Base-by-base conservation (phyloP, 2,113 vertebrate species). In the Pomatorhinus ruficollis region DNA sequence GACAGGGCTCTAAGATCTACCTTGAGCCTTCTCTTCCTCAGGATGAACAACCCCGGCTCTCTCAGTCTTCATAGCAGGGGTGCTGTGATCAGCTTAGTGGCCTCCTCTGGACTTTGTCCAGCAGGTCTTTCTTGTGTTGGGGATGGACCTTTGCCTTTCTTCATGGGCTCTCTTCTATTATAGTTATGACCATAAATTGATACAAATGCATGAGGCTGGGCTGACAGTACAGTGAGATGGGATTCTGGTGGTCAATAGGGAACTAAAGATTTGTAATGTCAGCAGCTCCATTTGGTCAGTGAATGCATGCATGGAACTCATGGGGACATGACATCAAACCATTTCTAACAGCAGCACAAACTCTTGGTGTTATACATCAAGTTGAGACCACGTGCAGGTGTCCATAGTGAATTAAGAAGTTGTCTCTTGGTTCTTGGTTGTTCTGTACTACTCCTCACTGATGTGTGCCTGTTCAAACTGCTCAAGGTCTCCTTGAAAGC, bases 171-270 rank as follows among this genome's bases (percentile, higher is more conserved):
- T 61, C 23, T 84, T 77, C 15, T 9, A 3, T 64, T 92, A 64
- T 33, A 35, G 6, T 78, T 57, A 7, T 25, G 47, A 11, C 13
- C 1, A 2, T 59, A 45, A 76, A 56, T 20, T 20, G 44, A 44
- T 42, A 47, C 3, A 66, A 83, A 33, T 35, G 33, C 21, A 3
- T 42, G 39, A 60, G 27, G 18, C 13, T 56, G 57, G 17, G 27
- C 37, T 89, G 9, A 5, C 0, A 0, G 17, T 37, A 10, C 40
- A 47, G 25, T 28, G 56, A 25, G 20, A 10, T 7, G 22, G 24
- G 33, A 14, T 49, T 77, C 63, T 69, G 23, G 5, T 64, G 42
- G 18, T 72, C 14, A 42, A 1, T 15, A n/a, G 37, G 28, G 25
- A 79, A 3, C n/a, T 65, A 3, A 72, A 37, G 22, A 18, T 75